Percentiles rank a stretch among this genome's conserved stretches.
phyloP scores from a whole-genome alignment of 2,888 invertebrate genomes.

The Conchocele bisecta region DNA sequence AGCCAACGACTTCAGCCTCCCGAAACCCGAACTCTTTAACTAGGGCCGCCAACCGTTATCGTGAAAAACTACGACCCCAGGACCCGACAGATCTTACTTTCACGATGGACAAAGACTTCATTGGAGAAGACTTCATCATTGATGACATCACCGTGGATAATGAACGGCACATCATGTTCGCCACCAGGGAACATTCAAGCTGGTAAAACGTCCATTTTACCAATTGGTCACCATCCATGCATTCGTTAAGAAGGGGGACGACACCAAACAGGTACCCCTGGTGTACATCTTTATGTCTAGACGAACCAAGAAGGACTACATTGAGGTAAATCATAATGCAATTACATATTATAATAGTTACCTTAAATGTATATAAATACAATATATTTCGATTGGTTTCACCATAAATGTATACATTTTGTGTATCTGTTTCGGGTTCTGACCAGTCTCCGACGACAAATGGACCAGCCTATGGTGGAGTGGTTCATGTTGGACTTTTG shows the following conservation, averaged over 20 bases:
- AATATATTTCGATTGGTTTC: too few relatives aligned
- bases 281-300: neutral
- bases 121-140: neutral
- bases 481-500: slow-evolving; percentile 18
- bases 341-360: too few relatives aligned
- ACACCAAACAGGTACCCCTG: slow-evolving; percentile 3
- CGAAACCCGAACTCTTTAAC: neutral
- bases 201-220: slow-evolving; percentile 12
- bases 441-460: neutral
- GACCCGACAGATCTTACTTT: slow-evolving; percentile 4
- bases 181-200: slow-evolving; percentile 16
- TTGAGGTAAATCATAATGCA: too few relatives aligned
- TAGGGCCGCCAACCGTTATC: slow-evolving; percentile 4
- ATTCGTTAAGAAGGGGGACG: slow-evolving; percentile 14
- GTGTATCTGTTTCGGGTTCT: too few relatives aligned
- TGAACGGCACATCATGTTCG: slow-evolving; percentile 16
- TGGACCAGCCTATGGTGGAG: slow-evolving; percentile 6
- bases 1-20: too few relatives aligned
- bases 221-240: slow-evolving; percentile 8
- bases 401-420: too few relatives aligned
- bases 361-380: too few relatives aligned
- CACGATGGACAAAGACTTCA: neutral
- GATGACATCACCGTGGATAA: slow-evolving; percentile 8
- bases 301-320: slow-evolving; percentile 9
- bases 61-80: neutral